Base-by-base conservation (phyloP, 1,140 invertebrate genomes). In the Cyclina sinensis region DNA sequence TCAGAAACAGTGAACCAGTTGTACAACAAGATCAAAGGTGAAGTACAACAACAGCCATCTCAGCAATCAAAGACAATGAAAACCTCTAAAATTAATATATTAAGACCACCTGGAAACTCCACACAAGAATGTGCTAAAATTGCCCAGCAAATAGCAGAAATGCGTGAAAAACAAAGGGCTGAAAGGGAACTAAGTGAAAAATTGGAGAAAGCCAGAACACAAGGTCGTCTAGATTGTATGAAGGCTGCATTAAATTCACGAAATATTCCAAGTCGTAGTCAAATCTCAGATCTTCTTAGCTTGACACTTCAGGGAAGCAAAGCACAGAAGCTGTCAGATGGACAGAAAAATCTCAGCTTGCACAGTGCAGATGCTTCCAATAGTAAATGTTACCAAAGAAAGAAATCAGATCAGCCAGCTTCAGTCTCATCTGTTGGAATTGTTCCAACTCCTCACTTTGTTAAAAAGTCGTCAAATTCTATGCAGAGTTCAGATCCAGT, bases 51-150 rank as follows among this genome's bases (percentile, higher is more conserved):
- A 30, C 32, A 73, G 43, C 70, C 37, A 27, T 48, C 43, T 21
- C 48, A 78, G 12, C 16, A 51, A 16, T 16, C n/a, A 32, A 48
- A 27, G 4, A n/a, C 14, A 14, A 24, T 48, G 24, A 70, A 70
- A 46, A 54, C 16, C 39, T 30, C 51, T 39, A 37, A 62, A 5
- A 68, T 80, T 35, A 87, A 87, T 70, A 87, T 87, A 48, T 48
- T 87, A 51, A 76, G 85, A 54, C 85, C 85, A 12, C 37, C 74
- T 18, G 85, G 76, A 3, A 87, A 39, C 39, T 59, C 74, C 7
- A 73, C 80, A 30, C 85, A 87, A 35, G 85, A 87, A 30, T 87
- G 85, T 87, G 85, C 85, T 1, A 87, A 87, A 73, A 87, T 87
- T 46, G 85, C 85, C 48, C 85, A 87, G n/a, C 57, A 87, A 39